phyloP scores from a whole-genome alignment of 2,888 invertebrate genomes.

The Netelia fuscicornis region DNA sequence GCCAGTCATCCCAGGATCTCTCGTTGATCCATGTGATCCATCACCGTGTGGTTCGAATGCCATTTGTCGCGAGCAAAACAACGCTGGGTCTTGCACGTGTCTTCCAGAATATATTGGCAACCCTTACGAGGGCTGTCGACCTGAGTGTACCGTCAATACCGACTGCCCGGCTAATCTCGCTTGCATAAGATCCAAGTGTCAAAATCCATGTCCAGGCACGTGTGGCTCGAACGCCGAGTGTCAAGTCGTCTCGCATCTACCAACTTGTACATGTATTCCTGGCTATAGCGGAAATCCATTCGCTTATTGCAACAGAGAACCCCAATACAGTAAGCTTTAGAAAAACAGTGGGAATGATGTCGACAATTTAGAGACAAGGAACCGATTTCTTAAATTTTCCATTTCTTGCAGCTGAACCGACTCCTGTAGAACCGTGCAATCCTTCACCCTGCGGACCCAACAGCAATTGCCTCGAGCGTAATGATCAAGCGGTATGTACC shows the following conservation, averaged over 20 bases:
- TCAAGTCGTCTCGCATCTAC: slow-evolving; percentile 91
- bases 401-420: slow-evolving; percentile 63
- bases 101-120: slow-evolving; percentile 90
- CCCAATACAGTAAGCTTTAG: slow-evolving; percentile 67
- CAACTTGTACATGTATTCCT: slow-evolving; percentile 90
- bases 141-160: slow-evolving; percentile 84
- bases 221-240: slow-evolving; percentile 88
- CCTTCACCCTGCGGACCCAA: slow-evolving; percentile 86
- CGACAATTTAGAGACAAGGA: too few relatives aligned
- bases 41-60: slow-evolving; percentile 92
- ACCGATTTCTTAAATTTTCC: not conserved
- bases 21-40: slow-evolving; percentile 88
- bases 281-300: slow-evolving; percentile 90
- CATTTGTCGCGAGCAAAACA: slow-evolving; percentile 89
- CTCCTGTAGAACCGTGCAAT: slow-evolving; percentile 80
- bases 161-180: slow-evolving; percentile 85
- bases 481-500: slow-evolving; percentile 85
- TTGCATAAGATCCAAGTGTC: slow-evolving; percentile 85
- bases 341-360: not conserved
- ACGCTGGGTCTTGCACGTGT: slow-evolving; percentile 92
- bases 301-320: slow-evolving; percentile 86
- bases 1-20: slow-evolving; percentile 84
- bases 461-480: slow-evolving; percentile 85
- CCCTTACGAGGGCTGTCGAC: slow-evolving; percentile 87
- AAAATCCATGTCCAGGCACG: slow-evolving; percentile 85